Percentiles rank a stretch among this genome's conserved stretches.
These are phyloP conservation scores for Epirrita christyi DNA, from an alignment of 2,888 invertebrate genomes.

Conservation along the genomic window DNA sequence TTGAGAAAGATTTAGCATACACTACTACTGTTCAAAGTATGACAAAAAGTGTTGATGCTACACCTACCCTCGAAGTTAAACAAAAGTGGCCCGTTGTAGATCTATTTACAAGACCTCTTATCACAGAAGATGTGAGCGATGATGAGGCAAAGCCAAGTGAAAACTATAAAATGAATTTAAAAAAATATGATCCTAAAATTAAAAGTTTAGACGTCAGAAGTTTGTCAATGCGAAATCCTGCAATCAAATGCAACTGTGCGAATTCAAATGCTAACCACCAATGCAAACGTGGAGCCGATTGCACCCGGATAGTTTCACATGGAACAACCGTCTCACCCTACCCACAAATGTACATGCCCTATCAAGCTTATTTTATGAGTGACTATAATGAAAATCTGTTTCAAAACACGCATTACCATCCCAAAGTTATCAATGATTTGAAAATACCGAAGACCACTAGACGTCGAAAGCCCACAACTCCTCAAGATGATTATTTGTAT, in stretches of 20 bases:
- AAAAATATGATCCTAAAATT: slow-evolving; percentile 5
- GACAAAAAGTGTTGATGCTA: slow-evolving; percentile 46
- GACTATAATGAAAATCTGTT: slow-evolving; percentile 24
- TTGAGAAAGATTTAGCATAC: slow-evolving; percentile 51
- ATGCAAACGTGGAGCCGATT: slow-evolving; percentile 26
- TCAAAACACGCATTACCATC: slow-evolving; percentile 46
- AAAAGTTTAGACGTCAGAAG: slow-evolving; percentile 67
- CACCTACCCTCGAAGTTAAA: slow-evolving; percentile 59
- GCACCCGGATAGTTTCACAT: slow-evolving; percentile 10
- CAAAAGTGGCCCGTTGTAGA: slow-evolving; percentile 64
- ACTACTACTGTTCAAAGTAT: slow-evolving; percentile 42
- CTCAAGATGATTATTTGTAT: slow-evolving; percentile 43
- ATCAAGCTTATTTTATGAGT: slow-evolving; percentile 50
- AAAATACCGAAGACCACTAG: slow-evolving; percentile 49
- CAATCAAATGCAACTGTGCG: slow-evolving; percentile 30
- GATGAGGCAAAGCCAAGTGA: slow-evolving; percentile 10
- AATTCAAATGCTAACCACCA: slow-evolving; percentile 24
- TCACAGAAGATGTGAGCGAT: slow-evolving; percentile 6
- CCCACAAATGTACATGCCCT: slow-evolving; percentile 48
- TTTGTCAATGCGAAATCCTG: slow-evolving; percentile 38
- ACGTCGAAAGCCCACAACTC: slow-evolving; percentile 46
- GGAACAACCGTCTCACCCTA: slow-evolving; percentile 26
- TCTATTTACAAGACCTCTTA: slow-evolving; percentile 39
- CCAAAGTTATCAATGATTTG: slow-evolving; percentile 42
- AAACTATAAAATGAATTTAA: slow-evolving; percentile 18